phyloP scores from a whole-genome alignment of 1,140 invertebrate genomes.

The Trichomalopsis sarcophagae region DNA sequence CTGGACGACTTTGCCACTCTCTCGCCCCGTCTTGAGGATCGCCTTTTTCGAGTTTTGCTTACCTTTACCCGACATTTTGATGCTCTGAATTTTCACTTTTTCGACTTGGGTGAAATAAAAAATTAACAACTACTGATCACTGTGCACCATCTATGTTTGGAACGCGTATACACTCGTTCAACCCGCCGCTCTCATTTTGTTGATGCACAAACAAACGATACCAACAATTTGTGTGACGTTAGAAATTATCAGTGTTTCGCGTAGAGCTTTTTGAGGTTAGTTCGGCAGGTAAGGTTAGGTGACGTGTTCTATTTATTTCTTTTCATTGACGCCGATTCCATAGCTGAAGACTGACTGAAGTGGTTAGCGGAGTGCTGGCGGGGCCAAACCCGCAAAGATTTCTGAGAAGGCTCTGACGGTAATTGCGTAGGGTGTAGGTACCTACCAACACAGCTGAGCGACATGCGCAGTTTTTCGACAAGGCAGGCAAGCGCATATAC shows the following conservation, averaged over 20 bases:
- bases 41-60: conserved; percentile 73
- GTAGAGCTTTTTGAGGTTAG: neutral
- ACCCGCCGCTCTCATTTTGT: neutral
- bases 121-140: conserved; percentile 40
- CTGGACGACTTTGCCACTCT: conserved; percentile 67
- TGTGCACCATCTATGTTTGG: neutral
- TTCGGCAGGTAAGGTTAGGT: conserved; percentile 11
- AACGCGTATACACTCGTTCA: too few relatives aligned
- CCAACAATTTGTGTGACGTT: neutral
- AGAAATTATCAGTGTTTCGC: neutral
- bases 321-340: conserved; percentile 32
- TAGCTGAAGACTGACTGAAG: too few relatives aligned
- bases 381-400: too few relatives aligned
- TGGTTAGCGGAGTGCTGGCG: too few relatives aligned
- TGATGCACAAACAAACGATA: neutral
- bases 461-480: too few relatives aligned
- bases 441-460: too few relatives aligned
- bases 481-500: too few relatives aligned
- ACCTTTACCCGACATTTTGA: conserved; percentile 72
- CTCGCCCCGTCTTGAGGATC: conserved; percentile 63
- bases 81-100: neutral
- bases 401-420: too few relatives aligned
- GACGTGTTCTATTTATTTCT: conserved; percentile 33
- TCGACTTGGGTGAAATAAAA: neutral
- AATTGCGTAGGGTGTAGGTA: too few relatives aligned